A percentile compares a stretch with the other conserved stretches of the same genome.
Evolutionary conservation across 30 jellyfish, hydroid and myxozoan genomes (phyloP).

Genomic region (Turritopsis dohrnii): DNA sequence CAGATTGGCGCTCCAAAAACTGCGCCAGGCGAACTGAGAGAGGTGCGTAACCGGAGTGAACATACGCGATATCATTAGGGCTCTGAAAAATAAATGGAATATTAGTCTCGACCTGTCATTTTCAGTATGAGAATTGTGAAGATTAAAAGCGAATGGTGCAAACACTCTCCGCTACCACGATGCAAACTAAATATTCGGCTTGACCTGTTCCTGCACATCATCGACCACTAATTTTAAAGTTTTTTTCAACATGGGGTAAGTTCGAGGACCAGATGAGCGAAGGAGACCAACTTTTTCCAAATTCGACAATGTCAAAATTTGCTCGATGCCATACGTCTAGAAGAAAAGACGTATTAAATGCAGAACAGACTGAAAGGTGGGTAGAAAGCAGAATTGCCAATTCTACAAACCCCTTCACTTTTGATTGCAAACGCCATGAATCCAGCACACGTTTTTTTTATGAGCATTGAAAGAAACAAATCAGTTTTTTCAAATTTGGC

Average conservation of each 20-base stretch:
- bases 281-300: constrained; percentile 80
- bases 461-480: too few species aligned
- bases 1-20: constrained; percentile 72
- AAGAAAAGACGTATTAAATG: not conserved
- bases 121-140: not conserved
- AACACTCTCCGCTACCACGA: not conserved
- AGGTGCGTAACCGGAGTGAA: constrained; percentile 97
- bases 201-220: constrained; percentile 85
- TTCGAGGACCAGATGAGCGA: constrained; percentile 51
- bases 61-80: constrained; percentile 93
- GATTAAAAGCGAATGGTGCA: not conserved
- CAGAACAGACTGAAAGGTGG: not conserved
- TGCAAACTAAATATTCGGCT: not conserved
- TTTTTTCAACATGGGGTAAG: constrained; percentile 73
- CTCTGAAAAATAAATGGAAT: constrained; percentile 8
- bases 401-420: not conserved
- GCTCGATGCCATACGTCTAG: constrained; percentile 88
- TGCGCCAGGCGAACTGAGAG: constrained; percentile 88
- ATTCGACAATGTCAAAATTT: constrained; percentile 64
- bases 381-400: not conserved
- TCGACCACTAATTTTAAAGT: constrained; percentile 80
- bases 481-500: not conserved
- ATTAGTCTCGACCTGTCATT: not conserved
- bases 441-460: too few species aligned
- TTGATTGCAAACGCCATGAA: not conserved